phyloP scores from a whole-genome alignment of 2,113 vertebrate species.

The Symphodus melops region DNA sequence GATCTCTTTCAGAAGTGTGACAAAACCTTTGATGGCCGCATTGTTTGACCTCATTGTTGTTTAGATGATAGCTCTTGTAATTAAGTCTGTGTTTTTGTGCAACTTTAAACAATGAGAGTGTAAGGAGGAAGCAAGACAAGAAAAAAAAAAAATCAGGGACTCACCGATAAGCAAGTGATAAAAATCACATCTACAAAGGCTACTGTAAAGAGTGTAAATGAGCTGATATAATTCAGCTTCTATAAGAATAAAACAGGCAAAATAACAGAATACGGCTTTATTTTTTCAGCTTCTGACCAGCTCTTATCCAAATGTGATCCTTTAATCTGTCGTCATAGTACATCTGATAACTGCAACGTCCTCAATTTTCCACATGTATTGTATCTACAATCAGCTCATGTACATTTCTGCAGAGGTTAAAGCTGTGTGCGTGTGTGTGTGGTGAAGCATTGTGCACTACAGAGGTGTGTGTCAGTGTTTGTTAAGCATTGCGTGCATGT shows the following conservation, averaged over 20 bases:
- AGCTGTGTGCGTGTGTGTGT: conserved; percentile 26
- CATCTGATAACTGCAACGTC: neutral
- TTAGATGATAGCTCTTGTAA: neutral
- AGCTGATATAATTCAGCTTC: no score
- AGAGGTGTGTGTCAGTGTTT: conserved; percentile 32
- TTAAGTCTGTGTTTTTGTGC: neutral
- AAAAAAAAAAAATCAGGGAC: neutral
- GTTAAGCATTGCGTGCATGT: neutral
- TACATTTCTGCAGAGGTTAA: neutral
- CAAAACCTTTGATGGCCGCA: neutral
- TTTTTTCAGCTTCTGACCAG: neutral
- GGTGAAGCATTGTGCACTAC: conserved; percentile 29
- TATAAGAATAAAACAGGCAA: no score
- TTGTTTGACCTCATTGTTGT: no score
- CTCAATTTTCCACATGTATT: neutral
- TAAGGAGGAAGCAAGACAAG: neutral
- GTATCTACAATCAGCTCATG: no score
- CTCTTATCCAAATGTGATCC: no score
- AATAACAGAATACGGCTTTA: neutral
- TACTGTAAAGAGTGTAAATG: no score
- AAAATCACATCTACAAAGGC: neutral
- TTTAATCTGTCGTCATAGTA: no score
- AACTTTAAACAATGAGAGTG: neutral
- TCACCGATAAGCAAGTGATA: neutral
- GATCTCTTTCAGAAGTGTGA: neutral